Evolutionary conservation across 2,888 invertebrate genomes (phyloP).

Genomic region (Drosophila mayaguana): DNA sequence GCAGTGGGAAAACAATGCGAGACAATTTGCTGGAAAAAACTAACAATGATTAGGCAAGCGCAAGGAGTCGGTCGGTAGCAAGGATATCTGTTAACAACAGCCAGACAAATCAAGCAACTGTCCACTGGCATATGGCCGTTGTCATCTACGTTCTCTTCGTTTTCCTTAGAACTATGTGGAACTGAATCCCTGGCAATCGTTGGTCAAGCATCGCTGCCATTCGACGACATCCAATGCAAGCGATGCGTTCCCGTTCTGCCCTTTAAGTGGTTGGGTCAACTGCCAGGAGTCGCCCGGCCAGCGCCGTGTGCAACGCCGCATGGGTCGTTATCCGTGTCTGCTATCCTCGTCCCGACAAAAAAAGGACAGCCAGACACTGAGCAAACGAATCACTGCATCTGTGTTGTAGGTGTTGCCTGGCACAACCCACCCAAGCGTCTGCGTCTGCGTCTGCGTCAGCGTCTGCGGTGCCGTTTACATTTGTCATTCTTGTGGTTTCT

Average conservation of each 20-base stretch:
- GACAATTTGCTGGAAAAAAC: constrained; percentile 54
- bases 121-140: constrained; percentile 65
- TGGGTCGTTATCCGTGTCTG: constrained; percentile 42
- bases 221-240: constrained; percentile 8
- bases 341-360: constrained; percentile 10
- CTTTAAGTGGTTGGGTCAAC: constrained; percentile 57
- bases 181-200: constrained; percentile 40
- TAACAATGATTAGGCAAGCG: constrained; percentile 55
- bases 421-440: constrained; percentile 59
- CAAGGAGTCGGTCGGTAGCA: constrained; percentile 61
- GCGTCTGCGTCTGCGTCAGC: constrained; percentile 24
- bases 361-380: constrained; percentile 25
- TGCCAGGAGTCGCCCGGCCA: constrained; percentile 9
- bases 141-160: constrained; percentile 22
- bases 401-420: constrained; percentile 70
- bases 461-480: constrained; percentile 67
- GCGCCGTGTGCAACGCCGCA: constrained; percentile 74
- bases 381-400: constrained; percentile 44
- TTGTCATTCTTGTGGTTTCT: constrained; percentile 72
- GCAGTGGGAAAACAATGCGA: constrained; percentile 35
- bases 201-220: constrained; percentile 68
- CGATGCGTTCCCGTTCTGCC: constrained; percentile 38
- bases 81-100: constrained; percentile 35
- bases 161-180: constrained; percentile 63
- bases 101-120: constrained; percentile 68